These are phyloP conservation scores for Trypoxylon attenuatum DNA, from an alignment of 2,888 invertebrate species.

Conservation along the genomic window DNA sequence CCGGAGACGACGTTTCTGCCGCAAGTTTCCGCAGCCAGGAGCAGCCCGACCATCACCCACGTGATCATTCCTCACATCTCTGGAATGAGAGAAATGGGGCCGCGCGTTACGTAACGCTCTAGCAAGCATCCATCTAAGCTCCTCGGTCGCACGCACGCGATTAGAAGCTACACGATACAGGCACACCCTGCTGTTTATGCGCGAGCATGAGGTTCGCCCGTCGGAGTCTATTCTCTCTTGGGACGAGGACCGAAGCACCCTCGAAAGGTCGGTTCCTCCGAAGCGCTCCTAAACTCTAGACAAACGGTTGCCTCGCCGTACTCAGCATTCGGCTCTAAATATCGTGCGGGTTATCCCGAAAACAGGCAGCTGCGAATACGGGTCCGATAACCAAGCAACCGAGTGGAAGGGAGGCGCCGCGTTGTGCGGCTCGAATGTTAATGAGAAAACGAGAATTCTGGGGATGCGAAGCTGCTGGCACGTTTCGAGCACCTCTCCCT, in stretches of 20 bases:
- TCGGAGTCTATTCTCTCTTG: too few species aligned
- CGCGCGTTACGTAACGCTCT: slow-evolving; percentile 37
- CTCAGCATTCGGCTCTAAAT: too few species aligned
- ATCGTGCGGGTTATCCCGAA: neutral
- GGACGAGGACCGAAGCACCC: too few species aligned
- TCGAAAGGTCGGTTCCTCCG: too few species aligned
- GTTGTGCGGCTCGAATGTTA: neutral
- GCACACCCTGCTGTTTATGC: too few species aligned
- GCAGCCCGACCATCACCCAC: slow-evolving; percentile 74
- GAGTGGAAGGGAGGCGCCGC: neutral
- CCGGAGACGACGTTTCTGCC: slow-evolving; percentile 71
- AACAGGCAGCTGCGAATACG: neutral
- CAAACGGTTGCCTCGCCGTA: neutral
- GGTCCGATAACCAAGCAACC: neutral
- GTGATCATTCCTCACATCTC: slow-evolving; percentile 75
- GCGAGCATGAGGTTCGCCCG: too few species aligned
- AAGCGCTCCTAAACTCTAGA: neutral
- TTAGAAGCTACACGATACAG: too few species aligned
- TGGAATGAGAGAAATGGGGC: slow-evolving; percentile 59
- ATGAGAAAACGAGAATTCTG: neutral
- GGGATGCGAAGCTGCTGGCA: too few species aligned
- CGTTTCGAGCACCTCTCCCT: too few species aligned
- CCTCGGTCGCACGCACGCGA: too few species aligned
- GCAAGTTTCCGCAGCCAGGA: slow-evolving; percentile 74
- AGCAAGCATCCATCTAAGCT: too few species aligned